Evolutionary conservation across 1,140 invertebrate species (phyloP).

Genomic region (Epicauta chinensis): DNA sequence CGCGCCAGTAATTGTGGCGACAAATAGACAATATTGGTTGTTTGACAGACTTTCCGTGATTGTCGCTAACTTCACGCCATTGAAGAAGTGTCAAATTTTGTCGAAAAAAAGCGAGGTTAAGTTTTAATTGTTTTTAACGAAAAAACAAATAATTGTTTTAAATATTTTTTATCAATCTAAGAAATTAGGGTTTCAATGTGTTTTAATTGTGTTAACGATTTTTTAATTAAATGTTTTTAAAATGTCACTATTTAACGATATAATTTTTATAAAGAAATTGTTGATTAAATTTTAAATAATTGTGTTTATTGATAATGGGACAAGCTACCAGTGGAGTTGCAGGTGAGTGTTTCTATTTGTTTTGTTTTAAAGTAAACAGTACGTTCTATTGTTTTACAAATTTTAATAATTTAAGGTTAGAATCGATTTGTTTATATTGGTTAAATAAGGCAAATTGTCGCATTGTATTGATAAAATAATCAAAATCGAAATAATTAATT

Average conservation of each 20-base stretch:
- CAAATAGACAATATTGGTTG: no score
- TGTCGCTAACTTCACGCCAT: slow-evolving; percentile 2
- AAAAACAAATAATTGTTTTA: background rate
- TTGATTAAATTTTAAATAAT: background rate
- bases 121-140: background rate
- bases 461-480: no score
- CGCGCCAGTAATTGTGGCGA: background rate
- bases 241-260: background rate
- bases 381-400: no score
- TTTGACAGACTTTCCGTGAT: no score
- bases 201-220: background rate
- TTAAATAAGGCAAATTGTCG: no score
- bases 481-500: no score
- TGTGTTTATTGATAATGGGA: slow-evolving; percentile 19
- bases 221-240: background rate
- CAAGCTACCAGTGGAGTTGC: slow-evolving; percentile 28
- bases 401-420: no score
- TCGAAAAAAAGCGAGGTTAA: background rate
- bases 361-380: no score
- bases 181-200: background rate
- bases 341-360: slow-evolving; percentile 29
- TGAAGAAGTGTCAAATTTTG: background rate
- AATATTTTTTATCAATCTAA: background rate
- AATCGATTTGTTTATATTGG: no score
- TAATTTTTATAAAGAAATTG: background rate